Evolutionary conservation across 2,888 invertebrate genomes (phyloP), one percentile per base, ranked within the genome.

Genomic region (Drosophila macrospina): DNA sequence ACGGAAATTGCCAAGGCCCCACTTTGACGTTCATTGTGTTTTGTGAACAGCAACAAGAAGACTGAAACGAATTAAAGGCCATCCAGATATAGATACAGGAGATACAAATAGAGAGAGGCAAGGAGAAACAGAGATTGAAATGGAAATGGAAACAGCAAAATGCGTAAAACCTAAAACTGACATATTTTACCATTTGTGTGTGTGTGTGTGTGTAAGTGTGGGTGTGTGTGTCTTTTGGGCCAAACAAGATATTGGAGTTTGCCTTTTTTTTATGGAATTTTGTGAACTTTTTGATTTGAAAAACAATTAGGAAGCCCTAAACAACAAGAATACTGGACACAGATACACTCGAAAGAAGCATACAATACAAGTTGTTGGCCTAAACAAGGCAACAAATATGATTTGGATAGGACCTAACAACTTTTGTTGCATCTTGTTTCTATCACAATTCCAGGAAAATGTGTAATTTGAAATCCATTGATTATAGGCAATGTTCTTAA

Each of bases 1-100:
- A 81, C 89, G 84, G 84, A 85, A 85, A 85, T 88, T 85, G 87
- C 89, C 69, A 86, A 70, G 76, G 62, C 69, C 56, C 60, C 79
- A 47, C 54, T 42, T 69, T 61, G 59, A 66, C 55, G 62, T 75
- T 68, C 62, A 68, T 84, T 81, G 81, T 80, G 62, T 75, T 79
- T 74, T 63, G 81, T 69, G 63, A 51, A 47, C 54, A 51, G 63
- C 64, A 65, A 55, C 66, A 69, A 59, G 64, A 77, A 54, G 62
- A 69, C 68, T 63, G 63, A 69, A 82, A 75, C 68, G 83, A 86
- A 82, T 86, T 75, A 79, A 82, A 78, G 74, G 47, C 54, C 68
- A 55, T 26, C 79, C 41, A 79, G 20, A 20, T 20, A 74, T 39
- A 62, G 70, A 59, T 57, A 51, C 30, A 42, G 41, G 39, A 41